Base-by-base conservation (phyloP, 2,113 vertebrate genomes). In the Psilopsiagon aurifrons region DNA sequence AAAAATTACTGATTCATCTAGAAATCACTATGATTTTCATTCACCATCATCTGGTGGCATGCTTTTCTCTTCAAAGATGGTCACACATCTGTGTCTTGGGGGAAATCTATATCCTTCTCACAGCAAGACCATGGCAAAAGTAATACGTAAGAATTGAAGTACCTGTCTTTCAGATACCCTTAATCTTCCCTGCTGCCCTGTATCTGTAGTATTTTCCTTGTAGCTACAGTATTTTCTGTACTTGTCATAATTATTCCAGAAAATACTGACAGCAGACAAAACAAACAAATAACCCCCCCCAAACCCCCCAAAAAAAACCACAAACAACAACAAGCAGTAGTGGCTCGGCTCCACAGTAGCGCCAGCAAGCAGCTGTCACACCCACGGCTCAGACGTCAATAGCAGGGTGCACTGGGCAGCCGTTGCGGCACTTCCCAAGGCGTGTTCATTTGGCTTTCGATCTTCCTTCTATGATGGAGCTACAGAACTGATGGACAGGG, bases 101-200 rank as follows among this genome's bases (percentile, higher is more conserved):
- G 33, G 18, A 51, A 33, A 35, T 17, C 6, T 17, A 37, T 43
- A 44, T 25, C 39, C 35, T 44, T 15, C 13, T n/a, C 55, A 57
- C 10, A 43, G 1, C 7, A 22, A 16, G 22, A 7, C 6, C 13
- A 5, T 1, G 5, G 28, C 29, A 35, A 76, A 70, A 12, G 8
- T 33, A 33, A 4, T 29, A 44, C 0, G 2, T 17, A 63, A 43
- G 17, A 68, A 68, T 6, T 3, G 0, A 54, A 69, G 7, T 13
- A 33, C 8, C 19, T 33, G 3, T 15, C 16, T 70, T 63, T 49
- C 55, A 51, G 10, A 7, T 57, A 11, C 35, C 9, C 76, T 63
- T 49, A 70, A 52, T 6, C 29, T 19, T n/a, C 39, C 60, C 22
- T 64, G 12, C 22, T 66, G 23, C 64, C 51, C 66, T 33, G 51